A percentile compares a stretch with the other conserved stretches of the same genome.
These are phyloP conservation scores for Centropus bengalensis DNA, from an alignment of 2,113 vertebrate genomes.

Conservation along the genomic window DNA sequence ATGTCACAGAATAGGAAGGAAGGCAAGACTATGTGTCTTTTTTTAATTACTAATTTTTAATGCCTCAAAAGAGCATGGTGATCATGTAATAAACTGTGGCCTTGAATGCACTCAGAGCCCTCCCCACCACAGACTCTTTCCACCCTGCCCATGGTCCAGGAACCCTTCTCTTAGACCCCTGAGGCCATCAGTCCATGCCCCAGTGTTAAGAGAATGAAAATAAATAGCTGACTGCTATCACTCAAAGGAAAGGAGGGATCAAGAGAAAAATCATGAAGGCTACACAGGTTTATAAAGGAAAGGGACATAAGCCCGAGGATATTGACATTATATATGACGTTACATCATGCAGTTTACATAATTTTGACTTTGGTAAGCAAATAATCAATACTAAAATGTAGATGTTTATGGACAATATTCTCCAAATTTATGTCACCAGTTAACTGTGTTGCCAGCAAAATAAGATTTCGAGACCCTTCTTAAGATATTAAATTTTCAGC, in stretches of 20 bases:
- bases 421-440: background rate
- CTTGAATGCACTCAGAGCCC: background rate
- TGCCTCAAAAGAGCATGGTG: accelerated
- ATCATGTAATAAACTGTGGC: background rate
- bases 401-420: background rate
- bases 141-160: background rate
- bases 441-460: background rate
- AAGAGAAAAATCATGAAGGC: background rate
- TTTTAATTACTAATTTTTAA: background rate
- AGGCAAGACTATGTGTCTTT: background rate
- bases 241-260: background rate
- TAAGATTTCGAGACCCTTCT: background rate
- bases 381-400: background rate
- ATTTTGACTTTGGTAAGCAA: background rate
- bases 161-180: background rate
- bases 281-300: background rate
- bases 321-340: accelerated
- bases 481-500: background rate
- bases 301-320: background rate
- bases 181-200: background rate
- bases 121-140: accelerated
- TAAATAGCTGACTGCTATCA: background rate
- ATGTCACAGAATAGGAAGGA: background rate
- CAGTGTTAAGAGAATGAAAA: background rate
- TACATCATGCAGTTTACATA: background rate